Evolutionary conservation across 2,888 invertebrate genomes (phyloP), one percentile per base, ranked within the genome.

Genomic region (Graphium colonna): DNA sequence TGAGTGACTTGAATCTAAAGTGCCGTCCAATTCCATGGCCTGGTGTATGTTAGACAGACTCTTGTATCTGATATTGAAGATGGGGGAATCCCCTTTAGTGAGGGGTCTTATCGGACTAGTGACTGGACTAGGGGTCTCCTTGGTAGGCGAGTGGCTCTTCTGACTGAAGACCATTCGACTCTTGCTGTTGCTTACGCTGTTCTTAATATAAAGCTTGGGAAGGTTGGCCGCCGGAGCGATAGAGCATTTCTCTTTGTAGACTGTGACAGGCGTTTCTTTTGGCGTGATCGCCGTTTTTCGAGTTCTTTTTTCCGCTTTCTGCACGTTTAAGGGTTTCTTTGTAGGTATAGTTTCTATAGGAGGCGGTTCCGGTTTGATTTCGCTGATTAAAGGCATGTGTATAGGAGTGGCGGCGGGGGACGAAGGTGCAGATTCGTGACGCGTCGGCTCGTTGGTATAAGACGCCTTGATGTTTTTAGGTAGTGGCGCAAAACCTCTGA

Each of bases 271-370:
- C 0, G 90, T 79, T 61, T 92, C 92, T 67, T 92, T 91, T 2
- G 85, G 69, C 9, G 89, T 84, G 50, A 92, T 91, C 15, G 93
- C 92, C 0, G 92, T 84, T 71, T 92, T 92, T 57, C 95, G 91
- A 55, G 95, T 95, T 65, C 95, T 85, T 71, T 96, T 96, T 74
- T 95, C 96, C 7, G 93, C 93, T 73, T 92, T 91, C 61, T 83
- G 89, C 1, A 72, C 64, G 65, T 85, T 83, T 0, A 87, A 62
- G 15, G 93, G 90, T 77, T 95, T 95, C 78, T 95, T 95, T 36
- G 95, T 94, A 0, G 97, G 97, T 67, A 97, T 97, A 0, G 97
- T 97, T 86, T 97, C 96, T 68, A 97, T 96, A 9, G 97, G 97
- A 33, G 97, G 97, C 48, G 97, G 97, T 85, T 96, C 95, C 49